These are phyloP conservation scores for Drosophila nannoptera DNA, from an alignment of 1,140 invertebrate species.

Conservation along the genomic window DNA sequence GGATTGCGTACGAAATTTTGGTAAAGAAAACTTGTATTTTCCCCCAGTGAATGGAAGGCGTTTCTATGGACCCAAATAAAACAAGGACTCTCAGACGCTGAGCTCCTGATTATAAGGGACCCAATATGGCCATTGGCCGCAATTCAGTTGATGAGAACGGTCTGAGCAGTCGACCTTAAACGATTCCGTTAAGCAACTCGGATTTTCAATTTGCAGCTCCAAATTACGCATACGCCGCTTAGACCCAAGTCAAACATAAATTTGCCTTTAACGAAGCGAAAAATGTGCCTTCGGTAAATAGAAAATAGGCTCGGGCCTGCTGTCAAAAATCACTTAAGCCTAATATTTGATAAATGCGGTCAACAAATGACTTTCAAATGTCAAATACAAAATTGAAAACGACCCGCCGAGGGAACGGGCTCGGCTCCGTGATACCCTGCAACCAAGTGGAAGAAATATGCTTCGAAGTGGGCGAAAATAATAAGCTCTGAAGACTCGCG, in stretches of 20 bases:
- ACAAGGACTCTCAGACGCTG: no score
- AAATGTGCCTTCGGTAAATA: conserved; percentile 51
- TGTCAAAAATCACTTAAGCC: conserved; percentile 73
- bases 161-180: neutral
- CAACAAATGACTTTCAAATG: conserved; percentile 37
- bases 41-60: neutral
- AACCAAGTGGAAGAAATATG: neutral
- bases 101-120: no score
- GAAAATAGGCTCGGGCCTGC: conserved; percentile 27
- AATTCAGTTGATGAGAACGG: neutral
- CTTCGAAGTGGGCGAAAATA: neutral
- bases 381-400: conserved; percentile 44
- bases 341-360: conserved; percentile 67
- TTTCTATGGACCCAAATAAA: neutral
- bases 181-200: no score
- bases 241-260: conserved; percentile 50
- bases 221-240: conserved; percentile 70
- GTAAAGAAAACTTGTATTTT: neutral
- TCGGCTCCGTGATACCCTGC: neutral
- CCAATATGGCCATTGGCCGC: neutral
- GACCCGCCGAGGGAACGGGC: conserved; percentile 2
- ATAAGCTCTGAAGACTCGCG: neutral
- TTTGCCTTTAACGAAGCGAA: conserved; percentile 55
- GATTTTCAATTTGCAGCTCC: conserved; percentile 27
- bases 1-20: neutral